Evolutionary conservation across 30 jellyfish, hydroid and myxozoan genomes (phyloP), one percentile per base, ranked within the genome.

Genomic region (Pelagia noctiluca): DNA sequence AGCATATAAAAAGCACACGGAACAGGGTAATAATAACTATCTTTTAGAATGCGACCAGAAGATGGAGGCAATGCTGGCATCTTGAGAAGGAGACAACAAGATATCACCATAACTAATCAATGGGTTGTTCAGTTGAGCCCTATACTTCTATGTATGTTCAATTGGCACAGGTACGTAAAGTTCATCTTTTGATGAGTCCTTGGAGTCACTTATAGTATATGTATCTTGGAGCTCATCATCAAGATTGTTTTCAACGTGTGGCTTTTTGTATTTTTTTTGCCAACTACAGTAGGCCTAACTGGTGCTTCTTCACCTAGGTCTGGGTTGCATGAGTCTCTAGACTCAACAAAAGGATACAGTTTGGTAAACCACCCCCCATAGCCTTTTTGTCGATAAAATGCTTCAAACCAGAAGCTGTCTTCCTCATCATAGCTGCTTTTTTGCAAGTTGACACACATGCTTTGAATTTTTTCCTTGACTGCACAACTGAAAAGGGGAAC

Each of bases 61-160:
- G 76, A 71, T 31, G 84, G 84, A 31, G 84, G 84, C 34, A 16
- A 19, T 24, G 10, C 84, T 13, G 32, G 31, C 5, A 35, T 31
- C 35, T 13, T 19, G 24, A 34, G 22, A 19, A 35, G 10, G 19
- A 35, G 36, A 13, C 65, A 35, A 13, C 23, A 34, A 11, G 76
- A n/a, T 13, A n/a, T 71, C 48, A 62, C 22, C 7, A 46, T 71
- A 4, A 37, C 38, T 7, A 87, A 87, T 62, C 35, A 57, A 33
- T 87, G 96, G 96, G 91, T 78, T 21, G 96, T 87, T 8, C 95
- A 95, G 10, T 77, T 76, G 71, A 61, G 22, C 47, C 95, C 96
- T 3, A 52, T 37, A 36, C 54, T 87, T n/a, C 65, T 62, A 24
- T 54, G 80, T 33, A 48, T 47, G 29, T 78, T 82, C 57, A 46